phyloP scores from a whole-genome alignment of 92 coral and sea anemone genomes.

The Micromussa lordhowensis region DNA sequence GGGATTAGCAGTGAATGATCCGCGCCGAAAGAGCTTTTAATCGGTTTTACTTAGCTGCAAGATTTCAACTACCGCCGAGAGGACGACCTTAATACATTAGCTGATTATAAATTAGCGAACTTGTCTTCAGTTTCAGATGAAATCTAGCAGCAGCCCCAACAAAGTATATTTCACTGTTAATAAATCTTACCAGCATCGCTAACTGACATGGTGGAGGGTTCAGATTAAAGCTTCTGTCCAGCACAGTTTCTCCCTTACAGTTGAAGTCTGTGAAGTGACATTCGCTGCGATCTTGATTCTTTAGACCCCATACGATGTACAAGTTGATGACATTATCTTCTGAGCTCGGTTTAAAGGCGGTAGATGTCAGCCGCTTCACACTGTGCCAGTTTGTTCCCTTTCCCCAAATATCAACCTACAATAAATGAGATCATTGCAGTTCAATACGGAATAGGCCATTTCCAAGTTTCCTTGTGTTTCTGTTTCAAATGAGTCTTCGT shows the following conservation, averaged over 20 bases:
- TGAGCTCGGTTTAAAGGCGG: constrained; percentile 72
- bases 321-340: constrained; percentile 72
- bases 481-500: too few relatives aligned
- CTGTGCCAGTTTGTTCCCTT: constrained; percentile 81
- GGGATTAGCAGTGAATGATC: not conserved
- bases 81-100: not conserved
- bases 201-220: constrained; percentile 82
- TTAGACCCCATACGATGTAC: constrained; percentile 79
- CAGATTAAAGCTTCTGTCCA: constrained; percentile 75
- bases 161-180: not conserved
- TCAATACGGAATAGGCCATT: not conserved
- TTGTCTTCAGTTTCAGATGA: not conserved
- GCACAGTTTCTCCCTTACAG: constrained; percentile 73
- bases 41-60: not conserved
- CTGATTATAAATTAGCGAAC: not conserved
- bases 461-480: too few relatives aligned
- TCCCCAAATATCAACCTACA: constrained; percentile 73
- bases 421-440: not conserved
- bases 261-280: constrained; percentile 84
- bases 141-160: not conserved
- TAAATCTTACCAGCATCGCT: constrained; percentile 70
- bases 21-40: not conserved
- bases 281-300: constrained; percentile 67
- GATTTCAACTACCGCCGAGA: not conserved
- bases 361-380: constrained; percentile 52